These are phyloP conservation scores for Oryzias javanicus DNA, from an alignment of 2,113 vertebrate species.

Conservation along the genomic window DNA sequence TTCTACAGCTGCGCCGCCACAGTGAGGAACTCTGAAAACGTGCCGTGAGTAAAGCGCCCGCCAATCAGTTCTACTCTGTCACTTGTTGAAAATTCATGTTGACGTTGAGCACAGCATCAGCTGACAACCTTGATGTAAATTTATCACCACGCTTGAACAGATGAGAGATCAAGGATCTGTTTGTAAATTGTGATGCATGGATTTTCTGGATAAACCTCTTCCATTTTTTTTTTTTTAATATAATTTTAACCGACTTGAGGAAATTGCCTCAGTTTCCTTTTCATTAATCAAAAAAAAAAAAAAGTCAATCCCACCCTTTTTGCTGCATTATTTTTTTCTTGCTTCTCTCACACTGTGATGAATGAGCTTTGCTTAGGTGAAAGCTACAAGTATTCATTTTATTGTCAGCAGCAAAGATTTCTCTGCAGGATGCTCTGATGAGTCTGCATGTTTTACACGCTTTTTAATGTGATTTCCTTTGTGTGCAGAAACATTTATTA, in stretches of 20 bases:
- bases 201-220: slow-evolving; percentile 66
- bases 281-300: slow-evolving; percentile 79
- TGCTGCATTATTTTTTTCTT: slow-evolving; percentile 4
- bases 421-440: slow-evolving; percentile 55
- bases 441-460: slow-evolving; percentile 62
- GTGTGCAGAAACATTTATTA: slow-evolving; percentile 5
- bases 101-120: slow-evolving; percentile 55
- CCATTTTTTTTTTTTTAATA: slow-evolving; percentile 58
- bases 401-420: slow-evolving; percentile 68
- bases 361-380: slow-evolving; percentile 75
- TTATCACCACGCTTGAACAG: slow-evolving; percentile 43
- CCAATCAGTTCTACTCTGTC: slow-evolving; percentile 61
- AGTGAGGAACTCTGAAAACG: slow-evolving; percentile 75
- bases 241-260: slow-evolving; percentile 61
- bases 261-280: slow-evolving; percentile 79
- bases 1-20: slow-evolving; percentile 88
- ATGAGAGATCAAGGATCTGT: slow-evolving; percentile 65
- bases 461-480: slow-evolving; percentile 56
- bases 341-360: slow-evolving; percentile 68
- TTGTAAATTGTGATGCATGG: slow-evolving; percentile 75
- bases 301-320: slow-evolving; percentile 68
- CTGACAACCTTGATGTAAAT: slow-evolving; percentile 62
- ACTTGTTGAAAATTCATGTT: slow-evolving; percentile 42
- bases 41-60: slow-evolving; percentile 84
- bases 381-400: slow-evolving; percentile 70